These are phyloP conservation scores for Drosophila meridionalis DNA, from an alignment of 2,888 invertebrate species.

Conservation along the genomic window DNA sequence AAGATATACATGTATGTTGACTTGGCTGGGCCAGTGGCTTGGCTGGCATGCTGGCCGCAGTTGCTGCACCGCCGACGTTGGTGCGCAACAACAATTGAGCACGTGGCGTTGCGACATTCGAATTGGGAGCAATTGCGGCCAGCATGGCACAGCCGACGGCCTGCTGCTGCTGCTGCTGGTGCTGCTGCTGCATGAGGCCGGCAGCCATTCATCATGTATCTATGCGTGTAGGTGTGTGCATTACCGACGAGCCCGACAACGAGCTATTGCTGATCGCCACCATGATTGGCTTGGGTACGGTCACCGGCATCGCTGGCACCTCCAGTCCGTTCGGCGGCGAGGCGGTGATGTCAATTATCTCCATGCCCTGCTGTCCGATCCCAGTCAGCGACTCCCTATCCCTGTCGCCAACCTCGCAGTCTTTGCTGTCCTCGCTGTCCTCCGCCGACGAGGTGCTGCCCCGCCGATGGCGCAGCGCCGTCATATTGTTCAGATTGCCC, in stretches of 20 bases:
- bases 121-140: slow-evolving; percentile 72
- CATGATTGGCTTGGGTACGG: slow-evolving; percentile 50
- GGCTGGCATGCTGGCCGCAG: slow-evolving; percentile 73
- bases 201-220: slow-evolving; percentile 84
- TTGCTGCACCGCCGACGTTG: slow-evolving; percentile 58
- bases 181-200: slow-evolving; percentile 82
- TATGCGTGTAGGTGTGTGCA: slow-evolving; percentile 81
- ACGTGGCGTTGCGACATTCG: slow-evolving; percentile 41
- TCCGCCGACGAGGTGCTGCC: slow-evolving; percentile 85
- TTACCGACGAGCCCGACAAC: slow-evolving; percentile 81
- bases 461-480: slow-evolving; percentile 78
- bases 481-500: slow-evolving; percentile 52
- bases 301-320: slow-evolving; percentile 46
- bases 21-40: slow-evolving; percentile 58
- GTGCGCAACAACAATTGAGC: slow-evolving; percentile 40
- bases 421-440: slow-evolving; percentile 85
- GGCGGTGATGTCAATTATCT: slow-evolving; percentile 73
- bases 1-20: slow-evolving; percentile 75
- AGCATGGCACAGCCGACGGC: slow-evolving; percentile 73
- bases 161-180: slow-evolving; percentile 61
- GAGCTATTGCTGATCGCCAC: slow-evolving; percentile 57
- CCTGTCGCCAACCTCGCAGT: slow-evolving; percentile 83
- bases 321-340: slow-evolving; percentile 74
- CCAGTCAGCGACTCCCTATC: slow-evolving; percentile 27
- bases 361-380: slow-evolving; percentile 46